These are phyloP conservation scores for Megathymus violae DNA, from an alignment of 1,140 invertebrate species.

Conservation along the genomic window DNA sequence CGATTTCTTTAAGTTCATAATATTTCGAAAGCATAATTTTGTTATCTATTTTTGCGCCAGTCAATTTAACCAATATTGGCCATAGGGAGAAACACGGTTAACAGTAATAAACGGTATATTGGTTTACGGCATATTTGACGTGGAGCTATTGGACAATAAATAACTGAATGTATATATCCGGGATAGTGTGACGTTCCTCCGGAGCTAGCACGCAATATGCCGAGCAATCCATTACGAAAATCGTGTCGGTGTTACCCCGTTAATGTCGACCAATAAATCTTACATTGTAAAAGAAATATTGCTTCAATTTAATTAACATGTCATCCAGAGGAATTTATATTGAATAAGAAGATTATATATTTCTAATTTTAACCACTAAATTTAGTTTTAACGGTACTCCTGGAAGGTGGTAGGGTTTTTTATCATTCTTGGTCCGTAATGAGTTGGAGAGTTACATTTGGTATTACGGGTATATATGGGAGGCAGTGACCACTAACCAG, in stretches of 20 bases:
- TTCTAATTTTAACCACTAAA: too few species aligned
- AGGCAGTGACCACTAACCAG: too few species aligned
- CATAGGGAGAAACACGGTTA: constrained; percentile 31
- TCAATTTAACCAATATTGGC: constrained; percentile 4
- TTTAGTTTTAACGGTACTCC: too few species aligned
- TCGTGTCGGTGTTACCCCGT: constrained; percentile 29
- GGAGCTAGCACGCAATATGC: constrained; percentile 43
- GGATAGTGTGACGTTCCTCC: constrained; percentile 44
- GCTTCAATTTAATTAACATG: constrained; percentile 1
- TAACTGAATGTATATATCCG: constrained; percentile 54
- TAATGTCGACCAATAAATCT: neutral
- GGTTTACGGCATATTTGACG: constrained; percentile 22
- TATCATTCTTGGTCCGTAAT: too few species aligned
- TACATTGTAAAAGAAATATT: constrained; percentile 4
- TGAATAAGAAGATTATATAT: neutral
- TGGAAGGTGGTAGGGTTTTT: too few species aligned
- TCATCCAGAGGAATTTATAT: neutral
- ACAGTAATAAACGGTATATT: constrained; percentile 34
- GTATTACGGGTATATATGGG: too few species aligned
- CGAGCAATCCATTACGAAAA: constrained; percentile 23
- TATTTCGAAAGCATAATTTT: neutral
- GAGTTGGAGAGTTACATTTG: too few species aligned
- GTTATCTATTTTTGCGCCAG: constrained; percentile 5
- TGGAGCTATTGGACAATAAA: constrained; percentile 44
- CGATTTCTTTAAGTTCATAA: neutral